Conservation (phyloP, 2,888 invertebrate genomes). For the Spodoptera exigua region DNA sequence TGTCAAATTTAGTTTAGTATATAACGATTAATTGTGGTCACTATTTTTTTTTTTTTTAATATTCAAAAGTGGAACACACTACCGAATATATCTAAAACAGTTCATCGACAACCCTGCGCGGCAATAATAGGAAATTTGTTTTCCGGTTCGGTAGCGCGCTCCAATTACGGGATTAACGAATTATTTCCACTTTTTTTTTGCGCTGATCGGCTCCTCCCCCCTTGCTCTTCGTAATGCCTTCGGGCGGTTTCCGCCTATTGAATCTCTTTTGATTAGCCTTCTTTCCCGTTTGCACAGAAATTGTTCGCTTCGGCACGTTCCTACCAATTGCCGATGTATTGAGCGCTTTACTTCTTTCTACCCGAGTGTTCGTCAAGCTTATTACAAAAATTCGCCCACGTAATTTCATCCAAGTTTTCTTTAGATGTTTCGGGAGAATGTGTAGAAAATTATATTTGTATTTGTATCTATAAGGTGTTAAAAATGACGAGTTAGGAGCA, state of each 20-base stretch:
- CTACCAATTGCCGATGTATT: slow-evolving; percentile 74
- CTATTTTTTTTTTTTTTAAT: no score
- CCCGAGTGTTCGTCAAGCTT: slow-evolving; percentile 67
- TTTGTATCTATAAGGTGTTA: no score
- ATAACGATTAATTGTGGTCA: no score
- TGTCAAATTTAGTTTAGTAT: no score
- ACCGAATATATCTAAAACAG: neutral
- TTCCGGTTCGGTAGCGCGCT: slow-evolving; percentile 89
- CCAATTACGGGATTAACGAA: slow-evolving; percentile 89
- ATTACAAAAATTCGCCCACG: slow-evolving; percentile 30
- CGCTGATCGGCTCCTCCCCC: slow-evolving; percentile 61
- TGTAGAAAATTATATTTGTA: no score
- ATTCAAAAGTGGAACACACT: no score
- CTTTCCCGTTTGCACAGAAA: slow-evolving; percentile 86
- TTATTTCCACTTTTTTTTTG: slow-evolving; percentile 88
- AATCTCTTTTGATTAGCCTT: slow-evolving; percentile 87
- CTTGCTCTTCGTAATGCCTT: slow-evolving; percentile 71
- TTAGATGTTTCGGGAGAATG: slow-evolving; percentile 3
- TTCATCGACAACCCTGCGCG: slow-evolving; percentile 70
- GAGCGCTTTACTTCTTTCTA: slow-evolving; percentile 77
- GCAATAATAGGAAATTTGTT: slow-evolving; percentile 89
- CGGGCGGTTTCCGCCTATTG: slow-evolving; percentile 87
- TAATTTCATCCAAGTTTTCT: slow-evolving; percentile 33
- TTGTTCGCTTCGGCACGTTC: slow-evolving; percentile 79
- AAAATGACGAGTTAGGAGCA: no score